Percentiles rank a stretch among this genome's conserved stretches.
These are phyloP conservation scores for Tachysurus vachellii DNA, from an alignment of 2,113 vertebrate genomes.

Conservation along the genomic window DNA sequence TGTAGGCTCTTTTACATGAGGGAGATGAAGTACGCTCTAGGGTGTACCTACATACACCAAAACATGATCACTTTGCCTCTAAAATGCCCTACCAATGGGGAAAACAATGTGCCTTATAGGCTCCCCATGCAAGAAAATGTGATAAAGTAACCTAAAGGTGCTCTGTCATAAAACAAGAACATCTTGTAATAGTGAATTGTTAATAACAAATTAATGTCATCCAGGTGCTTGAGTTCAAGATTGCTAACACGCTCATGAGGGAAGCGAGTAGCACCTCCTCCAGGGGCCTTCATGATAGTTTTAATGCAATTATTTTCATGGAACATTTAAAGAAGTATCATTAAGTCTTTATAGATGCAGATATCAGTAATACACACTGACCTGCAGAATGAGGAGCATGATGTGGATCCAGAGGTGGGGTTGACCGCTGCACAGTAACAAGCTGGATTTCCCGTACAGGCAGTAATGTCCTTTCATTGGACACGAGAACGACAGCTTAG, in stretches of 20 bases:
- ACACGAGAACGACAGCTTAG: conserved; percentile 91
- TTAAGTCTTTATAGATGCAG: not conserved
- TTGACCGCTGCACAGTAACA: conserved; percentile 83
- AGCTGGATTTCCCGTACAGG: conserved; percentile 89
- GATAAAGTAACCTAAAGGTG: too few relatives aligned
- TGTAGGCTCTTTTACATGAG: too few relatives aligned
- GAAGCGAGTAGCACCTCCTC: not conserved
- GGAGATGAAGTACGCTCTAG: too few relatives aligned
- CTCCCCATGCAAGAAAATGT: too few relatives aligned
- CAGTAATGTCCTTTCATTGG: conserved; percentile 91
- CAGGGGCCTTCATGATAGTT: not conserved
- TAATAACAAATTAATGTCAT: too few relatives aligned
- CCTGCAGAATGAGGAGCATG: conserved; percentile 95
- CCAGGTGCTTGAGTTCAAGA: not conserved
- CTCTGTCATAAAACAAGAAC: not conserved
- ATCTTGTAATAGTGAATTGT: not conserved
- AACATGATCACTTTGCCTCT: too few relatives aligned
- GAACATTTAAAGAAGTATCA: not conserved
- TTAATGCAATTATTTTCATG: not conserved
- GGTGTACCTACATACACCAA: too few relatives aligned
- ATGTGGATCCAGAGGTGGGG: conserved; percentile 91
- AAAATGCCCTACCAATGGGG: too few relatives aligned
- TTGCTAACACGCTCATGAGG: not conserved
- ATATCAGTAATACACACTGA: conserved; percentile 57
- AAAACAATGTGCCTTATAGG: too few relatives aligned